Percentiles rank a stretch among this genome's conserved stretches.
Conservation (phyloP, 1,140 invertebrate species). For the Acromyrmex heyeri region DNA sequence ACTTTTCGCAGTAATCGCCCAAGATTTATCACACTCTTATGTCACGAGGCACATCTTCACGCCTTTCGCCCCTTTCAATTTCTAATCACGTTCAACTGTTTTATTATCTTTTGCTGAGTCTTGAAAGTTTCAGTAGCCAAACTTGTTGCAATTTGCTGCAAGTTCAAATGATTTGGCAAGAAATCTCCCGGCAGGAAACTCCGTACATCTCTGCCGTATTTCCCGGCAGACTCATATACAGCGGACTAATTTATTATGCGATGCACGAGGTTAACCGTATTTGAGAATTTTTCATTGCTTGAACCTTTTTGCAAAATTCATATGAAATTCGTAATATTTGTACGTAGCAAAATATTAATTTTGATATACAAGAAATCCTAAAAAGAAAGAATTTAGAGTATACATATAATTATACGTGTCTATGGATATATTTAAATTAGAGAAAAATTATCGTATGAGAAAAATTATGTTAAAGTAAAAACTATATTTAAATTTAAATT, state of each 20-base stretch:
- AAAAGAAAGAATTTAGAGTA: not conserved
- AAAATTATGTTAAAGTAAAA: not conserved
- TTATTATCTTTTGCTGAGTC: slow-evolving; percentile 24
- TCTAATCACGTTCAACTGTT: not conserved
- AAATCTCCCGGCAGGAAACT: slow-evolving; percentile 32
- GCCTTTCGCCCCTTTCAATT: slow-evolving; percentile 21
- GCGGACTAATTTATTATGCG: slow-evolving; percentile 29
- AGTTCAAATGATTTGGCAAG: slow-evolving; percentile 33
- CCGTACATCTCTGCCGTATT: slow-evolving; percentile 11
- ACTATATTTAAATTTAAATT: slow-evolving; percentile 1
- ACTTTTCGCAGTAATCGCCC: slow-evolving; percentile 2
- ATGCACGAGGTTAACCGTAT: not conserved
- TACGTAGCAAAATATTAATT: slow-evolving; percentile 21
- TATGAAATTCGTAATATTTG: not conserved
- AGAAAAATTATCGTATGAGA: not conserved
- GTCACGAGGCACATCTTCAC: not conserved
- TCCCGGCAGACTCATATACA: slow-evolving; percentile 22
- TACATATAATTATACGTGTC: not conserved
- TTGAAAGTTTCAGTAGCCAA: slow-evolving; percentile 39
- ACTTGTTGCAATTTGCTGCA: slow-evolving; percentile 45
- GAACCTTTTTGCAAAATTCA: not conserved
- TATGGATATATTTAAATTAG: not conserved
- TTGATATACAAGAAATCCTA: not conserved
- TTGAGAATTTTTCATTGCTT: not conserved
- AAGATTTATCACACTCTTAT: slow-evolving; percentile 16